Evolutionary conservation across 1,140 invertebrate genomes (phyloP).

Genomic region (Mya arenaria): DNA sequence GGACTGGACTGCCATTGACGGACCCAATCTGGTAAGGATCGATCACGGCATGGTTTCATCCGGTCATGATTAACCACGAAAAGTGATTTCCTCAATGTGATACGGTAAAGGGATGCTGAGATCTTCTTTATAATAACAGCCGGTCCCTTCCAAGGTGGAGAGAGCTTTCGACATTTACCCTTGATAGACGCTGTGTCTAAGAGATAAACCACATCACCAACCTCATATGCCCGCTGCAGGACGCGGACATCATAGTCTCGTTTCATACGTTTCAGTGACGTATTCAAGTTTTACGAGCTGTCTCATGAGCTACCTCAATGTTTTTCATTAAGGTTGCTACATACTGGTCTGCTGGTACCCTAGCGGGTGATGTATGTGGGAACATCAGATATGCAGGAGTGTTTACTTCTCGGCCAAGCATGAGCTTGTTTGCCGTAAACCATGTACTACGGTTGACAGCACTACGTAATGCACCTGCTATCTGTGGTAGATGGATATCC

Average conservation of each 20-base stretch:
- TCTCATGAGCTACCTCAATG: neutral
- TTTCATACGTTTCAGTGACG: conserved; percentile 10
- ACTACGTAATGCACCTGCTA: neutral
- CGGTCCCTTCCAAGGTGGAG: conserved; percentile 23
- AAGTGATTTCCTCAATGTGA: neutral
- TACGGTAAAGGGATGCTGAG: neutral
- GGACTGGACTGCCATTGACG: neutral
- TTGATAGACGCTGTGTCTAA: neutral
- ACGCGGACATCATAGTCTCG: neutral
- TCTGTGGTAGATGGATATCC: neutral
- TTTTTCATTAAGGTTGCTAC: neutral
- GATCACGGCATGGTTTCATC: conserved; percentile 7
- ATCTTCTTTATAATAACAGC: neutral
- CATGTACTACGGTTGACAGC: neutral
- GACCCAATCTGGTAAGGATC: neutral
- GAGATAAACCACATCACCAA: conserved; percentile 12
- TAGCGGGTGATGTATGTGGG: neutral
- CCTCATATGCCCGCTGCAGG: no score
- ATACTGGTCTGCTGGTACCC: neutral
- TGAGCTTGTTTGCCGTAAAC: conserved; percentile 9
- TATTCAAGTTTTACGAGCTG: conserved; percentile 3
- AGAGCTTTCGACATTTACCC: neutral
- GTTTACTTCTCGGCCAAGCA: conserved; percentile 16
- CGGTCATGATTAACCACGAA: neutral
- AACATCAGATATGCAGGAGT: neutral